These are phyloP conservation scores for Discoglossus pictus DNA, from an alignment of 2,797 vertebrate genomes.

Conservation along the genomic window DNA sequence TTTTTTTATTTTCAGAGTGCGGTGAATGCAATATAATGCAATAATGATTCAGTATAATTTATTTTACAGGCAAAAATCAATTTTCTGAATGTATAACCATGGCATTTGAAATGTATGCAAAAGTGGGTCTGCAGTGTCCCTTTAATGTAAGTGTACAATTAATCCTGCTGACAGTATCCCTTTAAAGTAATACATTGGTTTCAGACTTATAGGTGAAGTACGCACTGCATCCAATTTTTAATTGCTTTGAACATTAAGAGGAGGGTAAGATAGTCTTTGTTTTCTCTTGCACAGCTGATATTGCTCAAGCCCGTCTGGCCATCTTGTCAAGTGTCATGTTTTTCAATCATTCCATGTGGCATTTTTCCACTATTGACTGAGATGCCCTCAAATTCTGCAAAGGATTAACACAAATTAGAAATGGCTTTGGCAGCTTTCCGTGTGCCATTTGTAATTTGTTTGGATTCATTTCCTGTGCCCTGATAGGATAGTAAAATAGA, in stretches of 20 bases:
- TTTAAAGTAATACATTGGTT: slow-evolving; percentile 26
- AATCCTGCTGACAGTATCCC: no score
- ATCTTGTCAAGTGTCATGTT: slow-evolving; percentile 52
- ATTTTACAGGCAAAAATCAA: no score
- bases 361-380: slow-evolving; percentile 48
- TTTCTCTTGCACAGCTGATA: slow-evolving; percentile 49
- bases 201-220: slow-evolving; percentile 39
- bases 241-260: slow-evolving; percentile 52
- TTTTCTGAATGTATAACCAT: no score
- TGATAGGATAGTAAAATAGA: slow-evolving; percentile 52
- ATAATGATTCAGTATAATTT: no score
- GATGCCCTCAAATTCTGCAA: slow-evolving; percentile 50
- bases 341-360: slow-evolving; percentile 51
- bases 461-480: slow-evolving; percentile 50
- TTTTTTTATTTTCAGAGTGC: no score
- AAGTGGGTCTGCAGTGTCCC: no score
- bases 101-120: no score
- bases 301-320: slow-evolving; percentile 50
- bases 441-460: slow-evolving; percentile 51
- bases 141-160: no score
- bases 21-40: no score
- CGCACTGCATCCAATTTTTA: slow-evolving; percentile 44
- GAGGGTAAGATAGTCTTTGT: slow-evolving; percentile 50
- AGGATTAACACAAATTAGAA: slow-evolving; percentile 54
- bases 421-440: slow-evolving; percentile 50